phyloP scores from a whole-genome alignment of 2,888 invertebrate genomes.

The Euclidia mi region DNA sequence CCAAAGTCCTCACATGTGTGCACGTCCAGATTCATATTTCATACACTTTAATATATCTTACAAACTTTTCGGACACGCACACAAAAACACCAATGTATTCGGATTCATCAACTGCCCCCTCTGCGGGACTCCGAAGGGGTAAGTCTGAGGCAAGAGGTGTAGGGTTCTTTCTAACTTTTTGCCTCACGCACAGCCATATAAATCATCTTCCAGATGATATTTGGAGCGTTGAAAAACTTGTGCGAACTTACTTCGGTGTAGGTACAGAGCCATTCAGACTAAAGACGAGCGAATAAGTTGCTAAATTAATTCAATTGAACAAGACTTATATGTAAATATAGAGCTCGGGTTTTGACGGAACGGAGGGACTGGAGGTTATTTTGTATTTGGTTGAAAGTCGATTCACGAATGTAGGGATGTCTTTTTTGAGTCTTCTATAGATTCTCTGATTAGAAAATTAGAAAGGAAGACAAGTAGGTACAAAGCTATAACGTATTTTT shows the following conservation, averaged over 20 bases:
- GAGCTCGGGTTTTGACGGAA: background rate
- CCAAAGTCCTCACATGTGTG: constrained; percentile 29
- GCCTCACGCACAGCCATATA: constrained; percentile 59
- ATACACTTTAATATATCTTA: constrained; percentile 54
- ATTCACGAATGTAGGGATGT: too few relatives aligned
- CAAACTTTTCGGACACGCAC: constrained; percentile 35
- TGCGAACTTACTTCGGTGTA: constrained; percentile 23
- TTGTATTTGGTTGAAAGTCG: background rate
- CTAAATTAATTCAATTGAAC: constrained; percentile 50
- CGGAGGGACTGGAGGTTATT: background rate
- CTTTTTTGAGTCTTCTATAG: too few relatives aligned
- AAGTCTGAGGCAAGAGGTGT: background rate
- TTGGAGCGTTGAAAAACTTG: constrained; percentile 58
- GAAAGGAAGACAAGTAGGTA: too few relatives aligned
- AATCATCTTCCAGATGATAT: constrained; percentile 60
- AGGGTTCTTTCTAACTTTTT: constrained; percentile 48
- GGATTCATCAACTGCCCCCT: constrained; percentile 51
- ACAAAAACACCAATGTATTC: constrained; percentile 15
- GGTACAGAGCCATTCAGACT: constrained; percentile 14
- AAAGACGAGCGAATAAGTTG: constrained; percentile 10
- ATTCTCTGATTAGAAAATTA: too few relatives aligned
- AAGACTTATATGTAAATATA: constrained; percentile 18
- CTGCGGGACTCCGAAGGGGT: background rate
- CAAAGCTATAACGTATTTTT: too few relatives aligned
- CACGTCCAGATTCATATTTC: constrained; percentile 51